These are phyloP conservation scores for Pinctada fucata DNA, from an alignment of 2,888 invertebrate species.

Conservation along the genomic window DNA sequence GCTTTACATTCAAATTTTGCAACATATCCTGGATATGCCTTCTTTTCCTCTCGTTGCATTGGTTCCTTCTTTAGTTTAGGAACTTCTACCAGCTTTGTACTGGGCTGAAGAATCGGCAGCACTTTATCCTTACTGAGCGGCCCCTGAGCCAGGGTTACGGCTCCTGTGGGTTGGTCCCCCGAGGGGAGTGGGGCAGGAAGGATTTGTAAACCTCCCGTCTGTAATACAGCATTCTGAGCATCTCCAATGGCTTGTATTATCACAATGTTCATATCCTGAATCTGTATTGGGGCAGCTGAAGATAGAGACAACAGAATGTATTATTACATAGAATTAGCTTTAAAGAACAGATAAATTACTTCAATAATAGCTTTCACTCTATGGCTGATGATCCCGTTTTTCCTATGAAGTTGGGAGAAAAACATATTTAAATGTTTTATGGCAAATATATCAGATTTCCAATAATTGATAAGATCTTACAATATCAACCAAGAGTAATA, in stretches of 20 bases:
- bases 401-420: too few relatives aligned
- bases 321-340: too few relatives aligned
- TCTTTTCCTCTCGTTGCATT: neutral
- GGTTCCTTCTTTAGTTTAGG: neutral
- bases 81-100: neutral
- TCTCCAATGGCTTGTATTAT: slow-evolving; percentile 10
- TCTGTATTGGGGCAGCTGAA: neutral
- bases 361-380: too few relatives aligned
- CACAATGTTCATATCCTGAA: slow-evolving; percentile 13
- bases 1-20: slow-evolving; percentile 56
- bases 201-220: neutral
- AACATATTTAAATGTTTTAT: too few relatives aligned
- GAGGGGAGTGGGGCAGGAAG: neutral
- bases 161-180: neutral
- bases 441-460: too few relatives aligned
- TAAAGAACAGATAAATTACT: too few relatives aligned
- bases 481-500: too few relatives aligned
- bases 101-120: too few relatives aligned
- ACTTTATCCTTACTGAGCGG: neutral
- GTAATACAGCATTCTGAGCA: neutral
- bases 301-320: neutral
- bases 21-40: neutral
- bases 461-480: too few relatives aligned
- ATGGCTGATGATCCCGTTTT: too few relatives aligned
- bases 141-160: neutral